Evolutionary conservation across 2,797 vertebrate species (phyloP), one percentile per base, ranked within the genome.

Genomic region (Sciurus carolinensis): DNA sequence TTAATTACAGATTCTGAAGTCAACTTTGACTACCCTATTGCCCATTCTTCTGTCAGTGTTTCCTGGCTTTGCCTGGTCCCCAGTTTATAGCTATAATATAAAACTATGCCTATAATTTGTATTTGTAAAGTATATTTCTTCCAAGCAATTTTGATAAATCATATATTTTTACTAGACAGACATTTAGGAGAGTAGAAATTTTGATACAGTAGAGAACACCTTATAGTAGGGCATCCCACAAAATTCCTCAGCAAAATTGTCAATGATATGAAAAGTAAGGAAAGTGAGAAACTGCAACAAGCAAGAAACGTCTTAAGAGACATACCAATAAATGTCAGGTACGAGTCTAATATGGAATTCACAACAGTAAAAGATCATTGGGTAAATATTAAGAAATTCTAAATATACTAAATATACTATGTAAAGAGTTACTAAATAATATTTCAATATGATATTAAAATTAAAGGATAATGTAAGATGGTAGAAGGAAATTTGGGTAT

Each of bases 231-330:
- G 4, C 7, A 52, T 64, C 20, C 15, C 73, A 62, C 3, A 71
- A 13, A 57, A 39, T 91, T 76, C 12, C 0, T 87, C 13, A 15
- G 10, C 5, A 87, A 72, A 87, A 83, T 12, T 33, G 0, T 73
- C 15, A 69, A 59, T 10, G 7, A 44, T 14, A 64, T 44, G 14
- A 39, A 80, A 90, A 64, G 77, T 42, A 77, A 84, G 24, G 47
- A 67, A 72, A 26, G 2, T 52, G 22, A 66, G 24, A 79, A 39
- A 66, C 5, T 28, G 33, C 11, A 18, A 15, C 5, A 76, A 33
- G 15, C 24, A 71, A 62, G 69, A 92, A 14, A 36, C 47, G 7
- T 11, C 24, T 95, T 76, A 82, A 77, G 44, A 87, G 47, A 80
- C 54, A 47, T 20, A 12, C 2, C 30, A 62, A 52, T 36, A 83